Percentiles rank a stretch among this genome's conserved stretches.
Conservation (phyloP, 2,888 invertebrate species). For the Frankliniella intonsa region DNA sequence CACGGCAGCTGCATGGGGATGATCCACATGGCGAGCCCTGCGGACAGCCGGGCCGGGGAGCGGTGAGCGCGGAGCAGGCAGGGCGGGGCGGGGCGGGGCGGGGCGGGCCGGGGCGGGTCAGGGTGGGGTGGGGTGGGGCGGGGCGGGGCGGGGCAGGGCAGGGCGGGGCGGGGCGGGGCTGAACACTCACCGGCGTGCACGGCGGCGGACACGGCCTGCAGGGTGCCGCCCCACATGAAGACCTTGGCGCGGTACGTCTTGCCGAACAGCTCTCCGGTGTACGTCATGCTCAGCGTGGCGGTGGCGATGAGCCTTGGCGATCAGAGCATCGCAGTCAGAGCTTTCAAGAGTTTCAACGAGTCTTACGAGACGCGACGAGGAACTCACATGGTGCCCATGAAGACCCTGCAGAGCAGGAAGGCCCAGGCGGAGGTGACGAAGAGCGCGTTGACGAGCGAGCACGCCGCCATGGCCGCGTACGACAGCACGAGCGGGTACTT, state of each 20-base stretch:
- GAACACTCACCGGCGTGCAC: slow-evolving; percentile 3
- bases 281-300: neutral
- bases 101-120: too few relatives aligned
- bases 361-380: too few relatives aligned
- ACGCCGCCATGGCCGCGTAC: neutral
- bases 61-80: too few relatives aligned
- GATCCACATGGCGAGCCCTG: slow-evolving; percentile 11
- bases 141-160: too few relatives aligned
- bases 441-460: neutral
- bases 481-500: neutral
- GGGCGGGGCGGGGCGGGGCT: too few relatives aligned
- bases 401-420: neutral
- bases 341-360: too few relatives aligned
- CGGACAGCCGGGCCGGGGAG: neutral
- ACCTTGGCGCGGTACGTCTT: slow-evolving; percentile 1
- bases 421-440: neutral
- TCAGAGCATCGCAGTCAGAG: too few relatives aligned
- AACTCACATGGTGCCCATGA: neutral
- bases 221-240: neutral
- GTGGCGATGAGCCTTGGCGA: neutral
- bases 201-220: neutral
- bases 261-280: neutral
- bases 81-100: too few relatives aligned
- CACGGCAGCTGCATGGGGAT: neutral
- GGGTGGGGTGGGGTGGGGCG: too few relatives aligned